These are phyloP conservation scores for Drosophila tropicalis DNA, from an alignment of 1,140 invertebrate genomes.

Conservation along the genomic window DNA sequence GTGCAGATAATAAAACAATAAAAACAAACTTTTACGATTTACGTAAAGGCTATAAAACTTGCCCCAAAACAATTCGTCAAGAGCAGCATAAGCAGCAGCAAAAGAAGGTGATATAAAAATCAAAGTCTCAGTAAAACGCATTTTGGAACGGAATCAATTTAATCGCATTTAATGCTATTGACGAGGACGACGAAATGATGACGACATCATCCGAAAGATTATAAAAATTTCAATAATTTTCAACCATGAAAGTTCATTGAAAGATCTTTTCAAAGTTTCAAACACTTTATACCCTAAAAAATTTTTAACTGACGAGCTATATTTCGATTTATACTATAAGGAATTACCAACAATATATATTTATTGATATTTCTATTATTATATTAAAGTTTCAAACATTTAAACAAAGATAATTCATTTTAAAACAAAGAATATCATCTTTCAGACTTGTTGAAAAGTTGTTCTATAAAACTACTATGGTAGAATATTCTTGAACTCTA, in stretches of 20 bases:
- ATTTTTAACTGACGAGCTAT: too few relatives aligned
- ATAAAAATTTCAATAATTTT: constrained; percentile 77
- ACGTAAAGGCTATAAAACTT: constrained; percentile 69
- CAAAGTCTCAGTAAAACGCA: constrained; percentile 44
- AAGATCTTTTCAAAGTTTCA: too few relatives aligned
- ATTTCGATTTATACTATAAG: too few relatives aligned
- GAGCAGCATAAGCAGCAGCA: constrained; percentile 17
- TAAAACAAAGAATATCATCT: too few relatives aligned
- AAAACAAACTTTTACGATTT: constrained; percentile 75
- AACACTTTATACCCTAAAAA: too few relatives aligned
- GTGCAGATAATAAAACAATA: constrained; percentile 75
- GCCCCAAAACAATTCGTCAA: constrained; percentile 65
- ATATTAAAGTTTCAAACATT: too few relatives aligned
- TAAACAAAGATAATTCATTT: too few relatives aligned
- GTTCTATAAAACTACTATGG: too few relatives aligned
- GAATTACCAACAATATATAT: too few relatives aligned
- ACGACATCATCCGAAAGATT: constrained; percentile 33
- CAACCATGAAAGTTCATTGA: not conserved
- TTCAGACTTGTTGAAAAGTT: too few relatives aligned
- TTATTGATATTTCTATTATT: too few relatives aligned
- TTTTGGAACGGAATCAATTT: constrained; percentile 75
- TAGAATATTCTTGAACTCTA: too few relatives aligned
- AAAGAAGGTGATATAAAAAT: constrained; percentile 69
- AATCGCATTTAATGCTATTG: constrained; percentile 76
- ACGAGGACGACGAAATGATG: constrained; percentile 26